A percentile compares a stretch with the other conserved stretches of the same genome.
These are phyloP conservation scores for Nomada goodeniana DNA, from an alignment of 2,888 invertebrate species.

Conservation along the genomic window DNA sequence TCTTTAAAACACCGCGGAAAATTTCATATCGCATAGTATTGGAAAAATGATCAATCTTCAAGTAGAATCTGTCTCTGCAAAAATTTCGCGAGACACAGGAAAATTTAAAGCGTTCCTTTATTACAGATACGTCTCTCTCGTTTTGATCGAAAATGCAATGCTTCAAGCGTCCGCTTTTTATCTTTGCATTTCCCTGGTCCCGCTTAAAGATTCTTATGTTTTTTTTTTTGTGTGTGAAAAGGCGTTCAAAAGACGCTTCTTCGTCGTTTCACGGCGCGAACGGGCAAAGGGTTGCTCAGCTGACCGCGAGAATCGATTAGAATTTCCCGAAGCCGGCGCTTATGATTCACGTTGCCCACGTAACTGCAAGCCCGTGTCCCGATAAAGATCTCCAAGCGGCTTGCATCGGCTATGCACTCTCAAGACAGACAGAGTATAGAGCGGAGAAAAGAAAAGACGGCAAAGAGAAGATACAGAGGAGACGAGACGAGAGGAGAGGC, in stretches of 20 bases:
- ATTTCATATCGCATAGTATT: background rate
- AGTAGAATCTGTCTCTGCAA: no score
- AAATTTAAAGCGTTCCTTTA: background rate
- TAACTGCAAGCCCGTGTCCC: conserved; percentile 55
- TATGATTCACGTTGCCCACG: conserved; percentile 59
- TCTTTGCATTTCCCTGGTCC: background rate
- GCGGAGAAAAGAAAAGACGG: conserved; percentile 38
- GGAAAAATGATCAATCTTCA: background rate
- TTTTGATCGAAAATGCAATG: background rate
- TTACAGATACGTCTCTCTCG: background rate
- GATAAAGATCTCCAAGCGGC: conserved; percentile 63
- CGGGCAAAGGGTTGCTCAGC: conserved; percentile 21
- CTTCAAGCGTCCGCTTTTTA: conserved; percentile 7
- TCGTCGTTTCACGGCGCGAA: background rate
- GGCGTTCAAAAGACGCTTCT: background rate
- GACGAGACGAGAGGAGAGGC: conserved; percentile 22
- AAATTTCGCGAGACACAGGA: background rate
- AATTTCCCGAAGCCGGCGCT: conserved; percentile 59
- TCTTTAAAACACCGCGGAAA: background rate
- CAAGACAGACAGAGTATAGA: conserved; percentile 54
- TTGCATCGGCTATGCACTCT: conserved; percentile 62
- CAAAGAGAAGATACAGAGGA: conserved; percentile 22
- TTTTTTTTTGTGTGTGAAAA: background rate
- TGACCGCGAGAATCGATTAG: conserved; percentile 52
- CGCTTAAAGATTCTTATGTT: background rate